Conservation (phyloP, 2,888 invertebrate species). For the Leucophora obtusa region DNA sequence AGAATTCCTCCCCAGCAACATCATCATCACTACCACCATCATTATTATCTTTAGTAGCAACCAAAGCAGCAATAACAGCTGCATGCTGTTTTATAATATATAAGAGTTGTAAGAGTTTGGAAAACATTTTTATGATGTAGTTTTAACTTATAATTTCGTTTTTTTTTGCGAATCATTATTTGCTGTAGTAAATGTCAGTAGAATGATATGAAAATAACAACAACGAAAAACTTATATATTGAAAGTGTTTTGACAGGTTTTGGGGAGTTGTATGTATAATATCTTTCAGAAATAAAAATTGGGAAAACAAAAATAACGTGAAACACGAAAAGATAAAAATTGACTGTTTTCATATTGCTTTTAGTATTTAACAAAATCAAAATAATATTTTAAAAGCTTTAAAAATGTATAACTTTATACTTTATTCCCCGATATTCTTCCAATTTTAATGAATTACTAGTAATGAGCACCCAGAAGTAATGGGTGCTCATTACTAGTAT, state of each 20-base stretch:
- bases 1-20: conserved; percentile 6
- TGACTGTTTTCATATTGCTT: not conserved
- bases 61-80: conserved; percentile 39
- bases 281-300: not conserved
- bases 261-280: not conserved
- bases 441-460: conserved; percentile 3
- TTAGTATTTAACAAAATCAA: not conserved
- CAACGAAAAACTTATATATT: conserved; percentile 1
- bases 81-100: conserved; percentile 50
- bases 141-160: conserved; percentile 17
- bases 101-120: conserved; percentile 28
- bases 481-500: no score
- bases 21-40: conserved; percentile 23
- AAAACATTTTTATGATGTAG: conserved; percentile 54
- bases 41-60: conserved; percentile 10
- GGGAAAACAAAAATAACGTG: not conserved
- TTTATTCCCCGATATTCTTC: not conserved
- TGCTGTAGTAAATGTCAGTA: conserved; percentile 44
- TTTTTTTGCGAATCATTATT: not conserved
- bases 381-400: not conserved
- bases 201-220: conserved; percentile 36
- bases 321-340: not conserved
- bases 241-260: conserved; percentile 38
- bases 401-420: conserved; percentile 6
- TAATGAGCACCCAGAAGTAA: no score